A percentile compares a stretch with the other conserved stretches of the same genome.
phyloP scores from a whole-genome alignment of 2,888 invertebrate genomes.

The Schizaphis graminum region DNA sequence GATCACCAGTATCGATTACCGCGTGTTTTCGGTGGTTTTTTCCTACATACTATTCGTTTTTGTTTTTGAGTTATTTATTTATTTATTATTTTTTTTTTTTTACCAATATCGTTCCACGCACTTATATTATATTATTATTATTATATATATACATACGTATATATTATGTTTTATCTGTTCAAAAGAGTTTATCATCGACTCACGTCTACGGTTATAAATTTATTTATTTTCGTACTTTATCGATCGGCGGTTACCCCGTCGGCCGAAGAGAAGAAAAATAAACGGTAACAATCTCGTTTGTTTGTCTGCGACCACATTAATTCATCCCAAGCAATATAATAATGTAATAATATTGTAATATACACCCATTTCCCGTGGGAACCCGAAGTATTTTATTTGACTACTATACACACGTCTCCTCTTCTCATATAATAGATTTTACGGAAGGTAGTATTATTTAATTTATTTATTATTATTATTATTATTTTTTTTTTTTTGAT shows the following conservation, averaged over 20 bases:
- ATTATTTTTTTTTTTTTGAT: background rate
- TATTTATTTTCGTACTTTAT: slow-evolving; percentile 51
- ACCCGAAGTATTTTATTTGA: slow-evolving; percentile 22
- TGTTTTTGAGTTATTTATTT: background rate
- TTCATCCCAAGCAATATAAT: slow-evolving; percentile 29
- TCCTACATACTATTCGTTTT: background rate
- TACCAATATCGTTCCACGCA: background rate
- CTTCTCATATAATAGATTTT: background rate
- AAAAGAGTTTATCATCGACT: slow-evolving; percentile 7
- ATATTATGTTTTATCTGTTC: slow-evolving; percentile 21
- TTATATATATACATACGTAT: background rate
- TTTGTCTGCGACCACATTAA: slow-evolving; percentile 52
- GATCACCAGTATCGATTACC: slow-evolving; percentile 59
- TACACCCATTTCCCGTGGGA: slow-evolving; percentile 37
- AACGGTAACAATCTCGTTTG: slow-evolving; percentile 51
- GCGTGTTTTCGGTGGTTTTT: slow-evolving; percentile 59
- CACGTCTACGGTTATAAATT: slow-evolving; percentile 31
- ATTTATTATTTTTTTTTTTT: background rate
- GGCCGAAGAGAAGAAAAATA: slow-evolving; percentile 24
- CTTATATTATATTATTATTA: slow-evolving; percentile 1
- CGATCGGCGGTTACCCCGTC: slow-evolving; percentile 8
- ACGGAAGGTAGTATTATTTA: background rate
- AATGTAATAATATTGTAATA: slow-evolving; percentile 17
- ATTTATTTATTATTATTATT: background rate
- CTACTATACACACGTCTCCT: background rate